Conservation (phyloP, 2,113 vertebrate genomes). For the Mormyrus lacerda region DNA sequence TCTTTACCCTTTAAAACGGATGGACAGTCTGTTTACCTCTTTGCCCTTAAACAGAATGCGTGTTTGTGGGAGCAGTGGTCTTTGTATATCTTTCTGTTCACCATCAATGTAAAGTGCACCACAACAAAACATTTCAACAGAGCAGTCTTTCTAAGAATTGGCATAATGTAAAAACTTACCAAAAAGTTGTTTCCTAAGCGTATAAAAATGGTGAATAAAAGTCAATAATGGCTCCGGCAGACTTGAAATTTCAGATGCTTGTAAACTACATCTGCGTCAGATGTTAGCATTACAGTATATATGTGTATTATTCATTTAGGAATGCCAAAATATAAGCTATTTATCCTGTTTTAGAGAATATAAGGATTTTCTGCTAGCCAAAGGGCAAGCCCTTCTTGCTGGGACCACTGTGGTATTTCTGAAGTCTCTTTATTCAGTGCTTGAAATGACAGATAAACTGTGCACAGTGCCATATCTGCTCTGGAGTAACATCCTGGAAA, state of each 20-base stretch:
- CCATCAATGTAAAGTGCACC: slow-evolving; percentile 36
- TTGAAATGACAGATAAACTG: slow-evolving; percentile 68
- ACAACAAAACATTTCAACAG: not conserved
- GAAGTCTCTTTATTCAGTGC: slow-evolving; percentile 57
- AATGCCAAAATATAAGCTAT: slow-evolving; percentile 58
- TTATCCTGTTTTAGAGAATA: slow-evolving; percentile 55
- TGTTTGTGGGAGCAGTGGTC: too few relatives aligned
- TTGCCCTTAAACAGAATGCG: not conserved
- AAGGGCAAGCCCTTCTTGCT: slow-evolving; percentile 54
- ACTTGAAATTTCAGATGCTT: not conserved
- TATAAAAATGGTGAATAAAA: not conserved
- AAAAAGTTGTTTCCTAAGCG: not conserved
- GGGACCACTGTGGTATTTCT: slow-evolving; percentile 60
- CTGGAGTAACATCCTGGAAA: slow-evolving; percentile 57
- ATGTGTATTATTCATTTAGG: slow-evolving; percentile 49
- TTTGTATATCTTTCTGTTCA: too few relatives aligned
- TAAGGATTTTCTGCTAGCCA: slow-evolving; percentile 53
- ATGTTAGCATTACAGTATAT: slow-evolving; percentile 27
- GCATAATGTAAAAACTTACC: not conserved
- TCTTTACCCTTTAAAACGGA: too few relatives aligned
- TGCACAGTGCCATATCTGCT: slow-evolving; percentile 57
- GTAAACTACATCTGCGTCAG: slow-evolving; percentile 32
- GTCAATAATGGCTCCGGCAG: not conserved
- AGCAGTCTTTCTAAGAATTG: not conserved
- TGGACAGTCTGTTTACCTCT: too few relatives aligned